Base-by-base conservation (phyloP, 2,113 vertebrate species). In the Panthera leo region DNA sequence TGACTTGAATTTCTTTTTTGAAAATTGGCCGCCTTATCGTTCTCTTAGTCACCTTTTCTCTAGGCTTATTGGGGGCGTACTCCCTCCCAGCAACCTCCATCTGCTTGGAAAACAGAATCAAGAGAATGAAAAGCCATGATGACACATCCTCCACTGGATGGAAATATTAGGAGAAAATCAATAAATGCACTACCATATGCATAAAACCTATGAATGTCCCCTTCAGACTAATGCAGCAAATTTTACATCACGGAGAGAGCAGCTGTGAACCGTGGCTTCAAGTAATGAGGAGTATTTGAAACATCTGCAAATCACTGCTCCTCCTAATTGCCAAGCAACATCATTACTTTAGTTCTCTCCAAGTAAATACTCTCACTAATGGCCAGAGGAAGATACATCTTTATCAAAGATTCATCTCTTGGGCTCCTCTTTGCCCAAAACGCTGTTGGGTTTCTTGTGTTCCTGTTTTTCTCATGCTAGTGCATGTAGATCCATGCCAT, bases 11-110 rank as follows among this genome's bases (percentile, higher is more conserved):
- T 91, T 95, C 85, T 82, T 94, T 96, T 91, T 45, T 0, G 51
- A 91, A 96, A 65, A 93, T 96, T 91, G 73, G 91, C 96, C 65
- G 23, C 79, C 48, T 96, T 91, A 89, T 27, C 34, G 7, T 96
- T 91, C 97, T 97, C 97, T 96, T 98, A 98, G 96, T 98, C 98
- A 89, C 80, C 61, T 55, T 61, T 80, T 87, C 78, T 89, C 82
- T 4, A 19, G 1, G 19, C 15, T 97, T 70, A 68, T 93, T n/a
- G 93, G 94, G 95, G 97, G 76, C 45, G 14, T 95, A 95, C 85
- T 93, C 92, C 55, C 82, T 85, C 67, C 91, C 73, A 83, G 90
- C 96, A 95, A 97, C 87, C 70, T 96, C 97, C 97, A 91, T 94
- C 97, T 97, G 97, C 84, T 78, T 96, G 89, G 95, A 95, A 98